A percentile compares a stretch with the other conserved stretches of the same genome.
phyloP scores from a whole-genome alignment of 2,113 vertebrate species.

The Amphiprion ocellaris region DNA sequence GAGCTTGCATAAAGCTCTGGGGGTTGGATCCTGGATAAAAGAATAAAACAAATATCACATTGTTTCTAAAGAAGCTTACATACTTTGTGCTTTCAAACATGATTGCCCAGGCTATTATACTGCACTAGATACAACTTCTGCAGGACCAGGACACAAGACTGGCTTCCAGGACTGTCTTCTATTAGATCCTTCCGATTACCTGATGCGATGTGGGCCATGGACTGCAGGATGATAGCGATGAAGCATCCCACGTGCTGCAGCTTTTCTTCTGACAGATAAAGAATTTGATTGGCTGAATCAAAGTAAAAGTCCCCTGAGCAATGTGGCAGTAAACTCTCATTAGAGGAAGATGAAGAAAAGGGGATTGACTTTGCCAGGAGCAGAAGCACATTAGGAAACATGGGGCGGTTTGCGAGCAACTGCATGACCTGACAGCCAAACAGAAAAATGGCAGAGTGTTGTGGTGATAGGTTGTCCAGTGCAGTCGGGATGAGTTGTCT shows the following conservation, averaged over 20 bases:
- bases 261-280: conserved; percentile 83
- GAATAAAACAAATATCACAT: not conserved
- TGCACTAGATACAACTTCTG: conserved; percentile 1
- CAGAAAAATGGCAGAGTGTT: conserved; percentile 83
- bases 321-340: conserved; percentile 63
- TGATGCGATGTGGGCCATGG: conserved; percentile 84
- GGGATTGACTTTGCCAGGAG: conserved; percentile 84
- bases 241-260: conserved; percentile 86
- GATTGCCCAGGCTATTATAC: conserved; percentile 14
- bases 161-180: conserved; percentile 11
- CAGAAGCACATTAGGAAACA: conserved; percentile 80
- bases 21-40: conserved; percentile 65
- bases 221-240: conserved; percentile 82
- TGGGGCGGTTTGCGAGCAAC: conserved; percentile 73
- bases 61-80: conserved; percentile 44
- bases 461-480: conserved; percentile 83
- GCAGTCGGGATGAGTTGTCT: conserved; percentile 77
- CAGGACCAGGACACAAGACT: conserved; percentile 13
- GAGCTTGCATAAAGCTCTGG: conserved; percentile 72
- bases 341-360: conserved; percentile 43
- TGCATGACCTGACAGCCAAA: conserved; percentile 85
- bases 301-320: conserved; percentile 84
- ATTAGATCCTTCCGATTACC: conserved; percentile 74
- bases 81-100: conserved; percentile 32
- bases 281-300: conserved; percentile 83